Evolutionary conservation across 2,113 vertebrate genomes (phyloP).

Genomic region (Origma solitaria): DNA sequence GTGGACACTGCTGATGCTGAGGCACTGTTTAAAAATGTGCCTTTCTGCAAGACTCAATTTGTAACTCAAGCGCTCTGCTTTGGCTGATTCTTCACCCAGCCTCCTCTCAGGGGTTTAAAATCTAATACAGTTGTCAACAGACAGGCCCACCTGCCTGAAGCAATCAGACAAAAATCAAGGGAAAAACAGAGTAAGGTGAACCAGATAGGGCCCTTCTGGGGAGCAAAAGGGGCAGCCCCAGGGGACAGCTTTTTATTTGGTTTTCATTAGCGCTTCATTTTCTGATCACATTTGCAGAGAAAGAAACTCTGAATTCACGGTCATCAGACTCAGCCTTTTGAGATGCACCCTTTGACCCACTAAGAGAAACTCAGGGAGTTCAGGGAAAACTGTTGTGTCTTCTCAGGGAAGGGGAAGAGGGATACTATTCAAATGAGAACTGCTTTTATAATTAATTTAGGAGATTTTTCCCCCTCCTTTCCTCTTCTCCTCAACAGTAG

Average conservation of each 20-base stretch:
- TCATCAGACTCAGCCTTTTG: background rate
- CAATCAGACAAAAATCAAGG: background rate
- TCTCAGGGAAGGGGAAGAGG: background rate
- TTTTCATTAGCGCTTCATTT: background rate
- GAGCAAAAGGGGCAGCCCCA: background rate
- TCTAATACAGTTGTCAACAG: background rate
- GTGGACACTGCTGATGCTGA: rapidly evolving
- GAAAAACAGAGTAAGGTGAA: background rate
- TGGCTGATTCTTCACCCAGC: background rate
- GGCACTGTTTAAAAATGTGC: background rate
- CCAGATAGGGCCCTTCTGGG: background rate
- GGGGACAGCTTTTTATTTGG: background rate
- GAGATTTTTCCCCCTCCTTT: background rate
- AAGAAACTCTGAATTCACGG: background rate
- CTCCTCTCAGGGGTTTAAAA: background rate
- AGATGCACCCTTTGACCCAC: background rate
- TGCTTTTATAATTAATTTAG: conserved; percentile 47
- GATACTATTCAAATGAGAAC: background rate
- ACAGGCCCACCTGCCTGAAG: background rate
- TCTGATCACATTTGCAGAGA: background rate
- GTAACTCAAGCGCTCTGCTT: background rate
- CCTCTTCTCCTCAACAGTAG: conserved; percentile 35
- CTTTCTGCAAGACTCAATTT: background rate
- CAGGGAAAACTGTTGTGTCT: background rate
- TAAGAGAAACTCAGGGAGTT: background rate